Conservation (phyloP, 1,140 invertebrate species). For the Anthonomus grandis region DNA sequence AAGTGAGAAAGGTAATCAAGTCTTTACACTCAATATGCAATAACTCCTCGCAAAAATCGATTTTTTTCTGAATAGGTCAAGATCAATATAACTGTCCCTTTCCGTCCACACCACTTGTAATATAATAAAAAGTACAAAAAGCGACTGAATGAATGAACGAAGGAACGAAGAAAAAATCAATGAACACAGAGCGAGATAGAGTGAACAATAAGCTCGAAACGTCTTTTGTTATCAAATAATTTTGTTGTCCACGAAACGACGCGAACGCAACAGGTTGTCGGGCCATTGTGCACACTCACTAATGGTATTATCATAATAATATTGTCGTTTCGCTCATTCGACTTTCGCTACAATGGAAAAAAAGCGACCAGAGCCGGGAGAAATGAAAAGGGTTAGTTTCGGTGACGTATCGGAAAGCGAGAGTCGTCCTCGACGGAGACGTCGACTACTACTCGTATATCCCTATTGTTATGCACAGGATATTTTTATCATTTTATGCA, state of each 20-base stretch:
- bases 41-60: no score
- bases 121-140: no score
- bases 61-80: no score
- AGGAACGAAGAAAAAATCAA: no score
- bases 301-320: constrained; percentile 49
- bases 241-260: constrained; percentile 31
- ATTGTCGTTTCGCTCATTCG: constrained; percentile 47
- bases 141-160: no score
- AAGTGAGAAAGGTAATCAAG: no score
- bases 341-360: constrained; percentile 45
- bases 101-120: no score
- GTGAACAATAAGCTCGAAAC: constrained; percentile 25
- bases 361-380: constrained; percentile 18
- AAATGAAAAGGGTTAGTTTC: constrained; percentile 1
- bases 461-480: neutral
- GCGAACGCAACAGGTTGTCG: constrained; percentile 44
- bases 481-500: no score
- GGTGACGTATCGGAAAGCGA: constrained; percentile 8
- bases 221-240: constrained; percentile 46
- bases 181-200: no score
- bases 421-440: neutral
- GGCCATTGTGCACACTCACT: constrained; percentile 33
- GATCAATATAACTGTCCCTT: no score
- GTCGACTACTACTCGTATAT: no score
- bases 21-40: no score